phyloP scores from a whole-genome alignment of 2,888 invertebrate species.

The Lasioglossum leucozonium region DNA sequence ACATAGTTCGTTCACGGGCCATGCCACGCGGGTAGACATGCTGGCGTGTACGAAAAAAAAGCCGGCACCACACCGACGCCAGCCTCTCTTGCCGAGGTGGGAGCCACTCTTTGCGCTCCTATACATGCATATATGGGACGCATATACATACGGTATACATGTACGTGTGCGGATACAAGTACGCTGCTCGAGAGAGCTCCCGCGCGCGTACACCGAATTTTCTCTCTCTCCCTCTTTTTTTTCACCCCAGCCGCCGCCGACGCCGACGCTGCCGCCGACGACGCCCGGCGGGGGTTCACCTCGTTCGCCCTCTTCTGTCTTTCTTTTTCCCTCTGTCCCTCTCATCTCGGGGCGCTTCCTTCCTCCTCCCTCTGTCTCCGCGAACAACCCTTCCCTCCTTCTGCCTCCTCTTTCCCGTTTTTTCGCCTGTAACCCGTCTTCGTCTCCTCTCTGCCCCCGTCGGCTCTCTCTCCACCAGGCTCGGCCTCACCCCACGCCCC shows the following conservation, averaged over 20 bases:
- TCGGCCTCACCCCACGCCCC: conserved; percentile 18
- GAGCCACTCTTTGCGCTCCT: conserved; percentile 69
- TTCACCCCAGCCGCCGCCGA: conserved; percentile 16
- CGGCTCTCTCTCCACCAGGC: not conserved
- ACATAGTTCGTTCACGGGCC: conserved; percentile 6
- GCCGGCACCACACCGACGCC: conserved; percentile 71
- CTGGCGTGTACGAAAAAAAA: conserved; percentile 73
- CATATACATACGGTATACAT: conserved; percentile 1
- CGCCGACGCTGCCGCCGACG: conserved; percentile 15
- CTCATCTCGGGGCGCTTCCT: conserved; percentile 12
- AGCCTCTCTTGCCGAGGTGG: conserved; percentile 61
- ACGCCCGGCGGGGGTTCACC: conserved; percentile 15
- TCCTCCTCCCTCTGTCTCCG: conserved; percentile 35
- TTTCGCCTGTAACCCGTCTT: not conserved
- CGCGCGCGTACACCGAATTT: conserved; percentile 60
- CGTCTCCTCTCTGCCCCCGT: conserved; percentile 1
- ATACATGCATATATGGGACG: conserved; percentile 34
- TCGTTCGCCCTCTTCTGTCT: conserved; percentile 27
- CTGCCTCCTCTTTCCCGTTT: conserved; percentile 23
- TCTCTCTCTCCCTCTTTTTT: conserved; percentile 45
- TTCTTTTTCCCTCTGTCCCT: conserved; percentile 11
- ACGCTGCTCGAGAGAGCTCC: not conserved
- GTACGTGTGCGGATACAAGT: not conserved
- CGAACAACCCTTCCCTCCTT: conserved; percentile 35
- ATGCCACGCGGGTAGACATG: conserved; percentile 63